Percentiles rank a stretch among this genome's conserved stretches.
Evolutionary conservation across 2,797 vertebrate species (phyloP).

Genomic region (Naso thynnoides): DNA sequence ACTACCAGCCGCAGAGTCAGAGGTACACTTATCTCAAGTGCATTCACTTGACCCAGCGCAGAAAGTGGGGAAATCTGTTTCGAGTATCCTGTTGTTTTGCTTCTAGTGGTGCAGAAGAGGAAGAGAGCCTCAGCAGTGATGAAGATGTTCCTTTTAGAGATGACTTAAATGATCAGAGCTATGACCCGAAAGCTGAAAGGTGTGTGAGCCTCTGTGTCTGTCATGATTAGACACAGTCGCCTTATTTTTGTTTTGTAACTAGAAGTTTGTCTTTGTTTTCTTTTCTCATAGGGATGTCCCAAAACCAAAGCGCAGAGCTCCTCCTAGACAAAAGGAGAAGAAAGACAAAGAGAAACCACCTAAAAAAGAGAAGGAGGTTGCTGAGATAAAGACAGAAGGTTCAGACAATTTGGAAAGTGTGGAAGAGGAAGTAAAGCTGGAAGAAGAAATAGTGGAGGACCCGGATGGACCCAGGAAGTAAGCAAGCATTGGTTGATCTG

Average conservation of each 20-base stretch:
- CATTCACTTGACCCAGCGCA: not conserved
- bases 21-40: conserved; percentile 67
- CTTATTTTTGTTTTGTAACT: not conserved
- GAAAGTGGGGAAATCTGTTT: conserved; percentile 4
- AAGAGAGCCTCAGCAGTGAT: conserved; percentile 90
- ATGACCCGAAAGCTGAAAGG: conserved; percentile 94
- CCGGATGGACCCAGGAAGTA: conserved; percentile 95
- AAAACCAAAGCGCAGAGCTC: conserved; percentile 90
- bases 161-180: conserved; percentile 96
- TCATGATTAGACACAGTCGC: not conserved
- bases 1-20: conserved; percentile 66
- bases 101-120: conserved; percentile 89
- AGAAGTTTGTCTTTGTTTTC: conserved; percentile 8
- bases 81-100: conserved; percentile 18
- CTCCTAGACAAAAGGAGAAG: conserved; percentile 88
- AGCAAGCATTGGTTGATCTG: conserved; percentile 61
- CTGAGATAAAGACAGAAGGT: conserved; percentile 91
- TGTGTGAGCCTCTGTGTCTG: conserved; percentile 54
- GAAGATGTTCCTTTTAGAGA: conserved; percentile 96
- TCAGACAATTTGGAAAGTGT: conserved; percentile 71
- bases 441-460: conserved; percentile 89
- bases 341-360: conserved; percentile 90
- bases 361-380: conserved; percentile 86
- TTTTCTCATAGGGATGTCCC: conserved; percentile 84
- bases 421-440: conserved; percentile 87